Evolutionary conservation across 1,140 invertebrate genomes (phyloP).

Genomic region (Zaprionus gabonicus): DNA sequence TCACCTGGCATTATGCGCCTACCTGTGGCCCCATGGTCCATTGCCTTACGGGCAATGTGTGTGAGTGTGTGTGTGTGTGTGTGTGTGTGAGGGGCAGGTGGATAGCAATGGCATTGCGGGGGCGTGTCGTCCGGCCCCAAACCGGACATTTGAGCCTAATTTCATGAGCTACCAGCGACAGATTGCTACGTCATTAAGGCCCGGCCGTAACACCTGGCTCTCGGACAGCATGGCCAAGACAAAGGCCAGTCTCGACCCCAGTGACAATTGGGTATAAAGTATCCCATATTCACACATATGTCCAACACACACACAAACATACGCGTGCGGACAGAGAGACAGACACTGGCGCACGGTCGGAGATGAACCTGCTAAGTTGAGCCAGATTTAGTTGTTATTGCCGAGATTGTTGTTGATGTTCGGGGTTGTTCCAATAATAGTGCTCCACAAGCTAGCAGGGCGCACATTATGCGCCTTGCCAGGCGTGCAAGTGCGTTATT

Average conservation of each 20-base stretch:
- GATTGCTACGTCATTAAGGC: slow-evolving; percentile 71
- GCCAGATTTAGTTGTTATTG: slow-evolving; percentile 1
- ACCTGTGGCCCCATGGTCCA: slow-evolving; percentile 40
- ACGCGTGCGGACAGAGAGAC: background rate
- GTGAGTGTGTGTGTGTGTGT: background rate
- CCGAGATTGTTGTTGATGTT: slow-evolving; percentile 3
- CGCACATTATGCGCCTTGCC: background rate
- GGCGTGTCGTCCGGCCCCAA: slow-evolving; percentile 18
- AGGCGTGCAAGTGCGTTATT: slow-evolving; percentile 4
- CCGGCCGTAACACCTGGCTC: background rate
- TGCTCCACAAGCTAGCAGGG: background rate
- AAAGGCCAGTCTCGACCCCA: slow-evolving; percentile 21
- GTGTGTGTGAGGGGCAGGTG: background rate
- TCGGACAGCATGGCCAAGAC: background rate
- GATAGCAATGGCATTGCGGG: background rate
- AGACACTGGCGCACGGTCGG: background rate
- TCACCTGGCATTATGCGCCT: slow-evolving; percentile 69
- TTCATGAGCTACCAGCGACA: slow-evolving; percentile 71
- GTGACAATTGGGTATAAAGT: slow-evolving; percentile 42
- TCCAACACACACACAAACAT: background rate
- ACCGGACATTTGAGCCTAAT: slow-evolving; percentile 74
- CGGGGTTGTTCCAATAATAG: background rate
- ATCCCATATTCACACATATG: slow-evolving; percentile 20
- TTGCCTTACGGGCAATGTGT: background rate
- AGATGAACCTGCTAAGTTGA: slow-evolving; percentile 9